Conservation (phyloP, 2,888 invertebrate genomes). For the Pandemis heparana region DNA sequence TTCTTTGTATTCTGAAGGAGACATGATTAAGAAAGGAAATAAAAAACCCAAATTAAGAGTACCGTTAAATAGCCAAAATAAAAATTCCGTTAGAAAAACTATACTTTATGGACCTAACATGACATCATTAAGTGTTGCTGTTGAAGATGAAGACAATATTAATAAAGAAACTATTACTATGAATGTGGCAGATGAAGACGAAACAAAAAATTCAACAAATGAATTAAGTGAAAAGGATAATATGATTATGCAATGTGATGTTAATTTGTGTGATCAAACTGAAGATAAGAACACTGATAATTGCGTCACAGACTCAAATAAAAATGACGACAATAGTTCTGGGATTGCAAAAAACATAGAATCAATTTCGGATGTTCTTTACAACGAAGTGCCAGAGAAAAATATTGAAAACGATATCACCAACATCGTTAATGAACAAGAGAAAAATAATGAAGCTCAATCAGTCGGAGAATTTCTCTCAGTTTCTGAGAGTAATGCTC, state of each 20-base stretch:
- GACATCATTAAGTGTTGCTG: neutral
- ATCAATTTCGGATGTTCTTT: neutral
- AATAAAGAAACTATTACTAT: neutral
- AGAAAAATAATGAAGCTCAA: neutral
- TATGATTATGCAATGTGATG: neutral
- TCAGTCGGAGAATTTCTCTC: neutral
- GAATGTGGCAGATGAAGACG: neutral
- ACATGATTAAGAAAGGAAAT: neutral
- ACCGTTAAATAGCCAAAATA: neutral
- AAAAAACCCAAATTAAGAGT: conserved; percentile 3
- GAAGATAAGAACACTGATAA: neutral
- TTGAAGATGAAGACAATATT: neutral
- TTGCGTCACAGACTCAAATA: neutral
- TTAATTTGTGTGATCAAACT: neutral
- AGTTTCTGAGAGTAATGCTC: neutral
- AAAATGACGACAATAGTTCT: neutral
- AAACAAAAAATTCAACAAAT: neutral
- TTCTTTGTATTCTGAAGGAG: neutral
- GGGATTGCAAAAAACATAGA: neutral
- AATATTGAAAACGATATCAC: neutral
- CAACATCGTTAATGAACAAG: neutral
- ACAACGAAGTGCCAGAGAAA: neutral
- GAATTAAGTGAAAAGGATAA: neutral
- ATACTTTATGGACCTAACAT: neutral
- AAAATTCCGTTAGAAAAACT: neutral